A percentile compares a stretch with the other conserved stretches of the same genome.
Conservation (phyloP, 2,113 vertebrate genomes). For the Aegotheles bennettii region DNA sequence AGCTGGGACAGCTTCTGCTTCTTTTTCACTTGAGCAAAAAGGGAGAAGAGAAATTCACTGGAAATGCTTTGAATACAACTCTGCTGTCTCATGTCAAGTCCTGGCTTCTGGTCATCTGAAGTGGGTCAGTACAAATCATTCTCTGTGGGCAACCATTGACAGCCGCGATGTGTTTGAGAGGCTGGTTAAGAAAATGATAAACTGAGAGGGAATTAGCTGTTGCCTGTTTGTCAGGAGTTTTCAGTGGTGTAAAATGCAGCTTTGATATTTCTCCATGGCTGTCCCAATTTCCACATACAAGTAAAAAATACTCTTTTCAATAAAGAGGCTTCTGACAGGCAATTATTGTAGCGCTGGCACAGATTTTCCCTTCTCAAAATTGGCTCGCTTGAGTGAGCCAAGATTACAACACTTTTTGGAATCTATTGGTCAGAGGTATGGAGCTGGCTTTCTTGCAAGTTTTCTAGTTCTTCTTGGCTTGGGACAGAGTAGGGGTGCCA, state of each 20-base stretch:
- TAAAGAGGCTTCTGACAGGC: background rate
- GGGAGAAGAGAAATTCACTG: background rate
- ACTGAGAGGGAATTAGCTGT: background rate
- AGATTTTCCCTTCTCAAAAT: background rate
- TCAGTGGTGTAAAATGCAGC: background rate
- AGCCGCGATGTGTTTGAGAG: background rate
- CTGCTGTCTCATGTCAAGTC: background rate
- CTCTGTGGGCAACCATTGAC: background rate
- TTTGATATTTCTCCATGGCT: background rate
- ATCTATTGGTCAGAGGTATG: slow-evolving; percentile 3
- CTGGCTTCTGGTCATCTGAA: background rate
- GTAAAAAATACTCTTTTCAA: background rate
- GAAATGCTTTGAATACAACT: background rate
- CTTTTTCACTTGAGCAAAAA: background rate
- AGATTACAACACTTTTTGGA: slow-evolving; percentile 1
- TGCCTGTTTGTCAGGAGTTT: background rate
- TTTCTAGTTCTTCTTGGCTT: slow-evolving; percentile 38
- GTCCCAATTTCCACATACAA: background rate
- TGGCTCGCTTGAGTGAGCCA: background rate
- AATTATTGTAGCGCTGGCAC: background rate
- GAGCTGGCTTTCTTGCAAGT: background rate
- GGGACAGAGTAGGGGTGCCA: background rate
- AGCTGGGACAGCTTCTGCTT: background rate
- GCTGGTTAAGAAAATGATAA: background rate
- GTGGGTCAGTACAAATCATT: background rate